A percentile compares a stretch with the other conserved stretches of the same genome.
Evolutionary conservation across 2,797 vertebrate genomes (phyloP).

Genomic region (Spinus pinus): DNA sequence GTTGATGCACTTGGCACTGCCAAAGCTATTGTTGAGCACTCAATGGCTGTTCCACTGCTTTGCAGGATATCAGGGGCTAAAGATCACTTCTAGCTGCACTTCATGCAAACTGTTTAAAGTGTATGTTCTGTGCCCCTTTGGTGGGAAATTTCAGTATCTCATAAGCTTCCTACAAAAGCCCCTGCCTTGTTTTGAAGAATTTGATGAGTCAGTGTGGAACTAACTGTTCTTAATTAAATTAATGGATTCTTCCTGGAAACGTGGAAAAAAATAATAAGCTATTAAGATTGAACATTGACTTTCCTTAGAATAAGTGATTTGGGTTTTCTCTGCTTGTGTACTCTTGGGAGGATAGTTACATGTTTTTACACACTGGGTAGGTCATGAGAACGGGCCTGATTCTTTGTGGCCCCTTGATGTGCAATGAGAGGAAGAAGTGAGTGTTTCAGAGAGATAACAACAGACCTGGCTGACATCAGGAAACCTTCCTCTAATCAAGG

Average conservation of each 20-base stretch:
- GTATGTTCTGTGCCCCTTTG: neutral
- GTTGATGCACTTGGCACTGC: neutral
- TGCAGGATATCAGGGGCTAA: neutral
- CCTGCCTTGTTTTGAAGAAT: neutral
- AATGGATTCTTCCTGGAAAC: neutral
- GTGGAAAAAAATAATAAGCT: neutral
- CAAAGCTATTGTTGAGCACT: neutral
- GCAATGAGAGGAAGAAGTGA: neutral
- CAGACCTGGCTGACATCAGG: neutral
- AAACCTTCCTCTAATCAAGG: neutral
- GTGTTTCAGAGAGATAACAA: neutral
- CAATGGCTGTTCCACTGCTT: neutral
- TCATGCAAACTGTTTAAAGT: neutral
- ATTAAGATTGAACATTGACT: neutral
- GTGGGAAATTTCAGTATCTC: neutral
- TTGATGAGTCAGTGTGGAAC: neutral
- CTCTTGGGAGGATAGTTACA: neutral
- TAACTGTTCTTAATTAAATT: neutral
- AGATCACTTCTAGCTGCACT: neutral
- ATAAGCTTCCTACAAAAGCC: neutral
- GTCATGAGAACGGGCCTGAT: neutral
- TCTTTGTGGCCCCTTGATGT: neutral
- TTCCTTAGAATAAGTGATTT: neutral
- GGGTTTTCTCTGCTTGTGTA: neutral
- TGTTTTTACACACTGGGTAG: neutral